Evolutionary conservation across 2,888 invertebrate genomes (phyloP).

Genomic region (Xylota sylvarum): DNA sequence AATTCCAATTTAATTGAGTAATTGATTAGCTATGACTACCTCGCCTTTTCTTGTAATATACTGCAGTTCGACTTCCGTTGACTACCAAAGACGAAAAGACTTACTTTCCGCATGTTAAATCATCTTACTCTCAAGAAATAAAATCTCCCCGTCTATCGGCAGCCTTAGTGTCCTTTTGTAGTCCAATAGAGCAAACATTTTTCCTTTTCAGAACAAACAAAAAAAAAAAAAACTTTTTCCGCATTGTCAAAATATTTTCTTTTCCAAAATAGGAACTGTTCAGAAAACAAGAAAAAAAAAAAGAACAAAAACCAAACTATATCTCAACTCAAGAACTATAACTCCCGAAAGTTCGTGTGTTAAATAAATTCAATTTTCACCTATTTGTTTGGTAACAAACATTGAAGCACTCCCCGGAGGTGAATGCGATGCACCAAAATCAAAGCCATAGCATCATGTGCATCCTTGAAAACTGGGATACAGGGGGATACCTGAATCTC

Average conservation of each 20-base stretch:
- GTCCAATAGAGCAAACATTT: not conserved
- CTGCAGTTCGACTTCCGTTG: too few species aligned
- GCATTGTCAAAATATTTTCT: constrained; percentile 44
- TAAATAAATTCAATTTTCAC: constrained; percentile 76
- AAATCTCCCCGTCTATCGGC: not conserved
- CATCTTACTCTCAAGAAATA: too few species aligned
- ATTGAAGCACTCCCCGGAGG: constrained; percentile 29
- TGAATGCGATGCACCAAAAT: constrained; percentile 6
- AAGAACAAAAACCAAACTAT: constrained; percentile 5
- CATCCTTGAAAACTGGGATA: constrained; percentile 51
- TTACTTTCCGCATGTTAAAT: too few species aligned
- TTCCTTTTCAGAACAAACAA: not conserved
- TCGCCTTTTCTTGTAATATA: too few species aligned
- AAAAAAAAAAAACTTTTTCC: constrained; percentile 23
- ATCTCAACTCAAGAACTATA: constrained; percentile 44
- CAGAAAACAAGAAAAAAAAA: not conserved
- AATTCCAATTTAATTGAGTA: too few species aligned
- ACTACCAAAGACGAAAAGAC: too few species aligned
- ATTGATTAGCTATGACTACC: too few species aligned
- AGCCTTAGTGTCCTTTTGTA: not conserved
- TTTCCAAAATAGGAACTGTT: constrained; percentile 8
- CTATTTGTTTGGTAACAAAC: constrained; percentile 67
- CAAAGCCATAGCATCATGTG: constrained; percentile 45
- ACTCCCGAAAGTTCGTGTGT: constrained; percentile 61
- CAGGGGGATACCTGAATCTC: constrained; percentile 42